A percentile compares a stretch with the other conserved stretches of the same genome.
Conservation (phyloP, 2,888 invertebrate genomes). For the Drosophila imparisetae region DNA sequence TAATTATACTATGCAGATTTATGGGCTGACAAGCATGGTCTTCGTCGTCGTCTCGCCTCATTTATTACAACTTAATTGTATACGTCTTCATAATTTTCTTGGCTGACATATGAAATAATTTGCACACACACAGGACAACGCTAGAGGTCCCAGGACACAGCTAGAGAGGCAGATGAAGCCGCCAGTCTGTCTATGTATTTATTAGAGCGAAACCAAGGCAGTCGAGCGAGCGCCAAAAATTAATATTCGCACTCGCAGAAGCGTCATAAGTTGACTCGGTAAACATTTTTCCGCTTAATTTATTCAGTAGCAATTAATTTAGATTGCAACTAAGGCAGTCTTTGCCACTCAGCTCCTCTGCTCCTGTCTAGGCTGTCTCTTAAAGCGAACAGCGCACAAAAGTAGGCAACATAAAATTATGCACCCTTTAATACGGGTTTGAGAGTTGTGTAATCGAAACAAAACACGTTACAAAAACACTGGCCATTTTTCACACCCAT, state of each 20-base stretch:
- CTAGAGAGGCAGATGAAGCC: conserved; percentile 24
- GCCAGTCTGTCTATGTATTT: conserved; percentile 43
- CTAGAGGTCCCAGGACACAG: conserved; percentile 21
- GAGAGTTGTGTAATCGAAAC: conserved; percentile 1
- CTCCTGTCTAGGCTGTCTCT: neutral
- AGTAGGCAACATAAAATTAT: conserved; percentile 39
- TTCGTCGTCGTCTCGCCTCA: conserved; percentile 30
- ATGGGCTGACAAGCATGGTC: conserved; percentile 35
- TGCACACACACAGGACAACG: conserved; percentile 40
- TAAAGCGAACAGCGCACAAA: conserved; percentile 34
- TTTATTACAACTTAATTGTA: conserved; percentile 60
- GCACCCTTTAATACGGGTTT: conserved; percentile 45
- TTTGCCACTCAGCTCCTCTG: neutral
- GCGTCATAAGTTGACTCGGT: conserved; percentile 76
- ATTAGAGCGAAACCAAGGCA: conserved; percentile 46
- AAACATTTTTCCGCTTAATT: conserved; percentile 79
- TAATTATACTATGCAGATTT: conserved; percentile 61
- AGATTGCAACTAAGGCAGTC: conserved; percentile 77
- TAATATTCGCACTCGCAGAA: conserved; percentile 74
- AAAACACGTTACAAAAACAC: neutral
- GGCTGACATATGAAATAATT: conserved; percentile 75
- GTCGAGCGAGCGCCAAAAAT: conserved; percentile 54
- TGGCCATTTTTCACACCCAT: conserved; percentile 7
- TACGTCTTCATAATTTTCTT: conserved; percentile 68
- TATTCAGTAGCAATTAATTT: conserved; percentile 79